Percentiles rank a stretch among this genome's conserved stretches.
Evolutionary conservation across 2,113 vertebrate genomes (phyloP).

Genomic region (Channa maculata): DNA sequence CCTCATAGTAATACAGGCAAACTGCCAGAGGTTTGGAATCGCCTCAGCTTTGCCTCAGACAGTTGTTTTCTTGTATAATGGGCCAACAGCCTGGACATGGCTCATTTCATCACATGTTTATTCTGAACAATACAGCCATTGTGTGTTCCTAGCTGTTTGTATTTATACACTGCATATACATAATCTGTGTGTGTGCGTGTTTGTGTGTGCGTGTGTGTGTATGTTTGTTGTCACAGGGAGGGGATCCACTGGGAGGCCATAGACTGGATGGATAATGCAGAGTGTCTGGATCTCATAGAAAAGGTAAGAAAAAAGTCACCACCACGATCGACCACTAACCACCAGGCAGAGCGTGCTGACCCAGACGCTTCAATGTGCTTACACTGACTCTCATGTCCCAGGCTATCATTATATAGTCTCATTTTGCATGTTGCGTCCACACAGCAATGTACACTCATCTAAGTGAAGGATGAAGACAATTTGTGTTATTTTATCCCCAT

Average conservation of each 20-base stretch:
- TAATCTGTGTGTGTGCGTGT: conserved; percentile 44
- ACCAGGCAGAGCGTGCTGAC: conserved; percentile 57
- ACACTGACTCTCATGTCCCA: conserved; percentile 62
- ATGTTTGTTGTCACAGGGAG: conserved; percentile 82
- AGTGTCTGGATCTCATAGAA: conserved; percentile 94
- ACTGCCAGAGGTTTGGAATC: conserved; percentile 60
- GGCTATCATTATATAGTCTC: conserved; percentile 71
- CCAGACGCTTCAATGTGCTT: conserved; percentile 63
- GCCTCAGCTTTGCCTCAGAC: conserved; percentile 56
- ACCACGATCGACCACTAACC: conserved; percentile 61
- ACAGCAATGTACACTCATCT: conserved; percentile 67
- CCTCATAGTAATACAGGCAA: conserved; percentile 33
- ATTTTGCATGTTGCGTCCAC: conserved; percentile 67
- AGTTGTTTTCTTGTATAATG: conserved; percentile 70
- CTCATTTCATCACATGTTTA: conserved; percentile 76
- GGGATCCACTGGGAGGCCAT: conserved; percentile 95
- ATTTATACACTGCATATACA: conserved; percentile 35
- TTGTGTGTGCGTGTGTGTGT: conserved; percentile 45
- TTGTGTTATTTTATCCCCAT: conserved; percentile 61
- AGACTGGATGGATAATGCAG: conserved; percentile 97
- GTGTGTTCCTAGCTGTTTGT: conserved; percentile 66
- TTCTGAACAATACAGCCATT: conserved; percentile 72
- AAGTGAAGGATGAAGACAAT: conserved; percentile 48
- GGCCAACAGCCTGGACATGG: conserved; percentile 64
- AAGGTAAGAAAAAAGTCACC: conserved; percentile 83